These are phyloP conservation scores for Pygocentrus nattereri DNA, from an alignment of 2,797 vertebrate genomes.

Conservation along the genomic window DNA sequence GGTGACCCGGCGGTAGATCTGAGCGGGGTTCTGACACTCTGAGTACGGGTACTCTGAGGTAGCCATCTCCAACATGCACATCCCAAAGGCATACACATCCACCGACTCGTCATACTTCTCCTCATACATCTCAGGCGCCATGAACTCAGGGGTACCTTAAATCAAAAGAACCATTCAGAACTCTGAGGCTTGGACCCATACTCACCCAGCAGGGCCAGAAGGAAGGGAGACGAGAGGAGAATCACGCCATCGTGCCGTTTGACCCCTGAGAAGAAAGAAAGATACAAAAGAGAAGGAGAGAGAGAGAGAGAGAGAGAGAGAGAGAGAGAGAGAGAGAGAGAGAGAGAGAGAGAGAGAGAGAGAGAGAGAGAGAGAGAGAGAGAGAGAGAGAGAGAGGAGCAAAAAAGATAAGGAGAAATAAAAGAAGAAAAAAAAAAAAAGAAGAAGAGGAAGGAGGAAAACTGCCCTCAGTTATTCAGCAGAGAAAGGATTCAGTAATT, in stretches of 20 bases:
- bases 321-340: constrained; percentile 35
- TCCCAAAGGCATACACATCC: constrained; percentile 98
- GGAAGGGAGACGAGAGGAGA: constrained; percentile 24
- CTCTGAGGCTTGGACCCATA: constrained; percentile 79
- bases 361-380: background rate
- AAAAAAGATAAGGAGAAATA: constrained; percentile 40
- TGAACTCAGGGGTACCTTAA: constrained; percentile 96
- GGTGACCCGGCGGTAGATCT: constrained; percentile 98
- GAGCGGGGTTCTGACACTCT: constrained; percentile 97
- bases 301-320: constrained; percentile 38
- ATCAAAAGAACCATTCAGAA: constrained; percentile 86
- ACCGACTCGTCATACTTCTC: constrained; percentile 99
- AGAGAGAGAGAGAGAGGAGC: constrained; percentile 9
- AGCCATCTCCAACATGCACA: constrained; percentile 99
- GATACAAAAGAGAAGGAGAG: constrained; percentile 44
- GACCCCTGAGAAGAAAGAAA: constrained; percentile 63
- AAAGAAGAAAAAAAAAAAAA: constrained; percentile 62
- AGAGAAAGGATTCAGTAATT: constrained; percentile 68
- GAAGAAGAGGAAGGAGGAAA: constrained; percentile 70
- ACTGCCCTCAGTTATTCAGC: constrained; percentile 79
- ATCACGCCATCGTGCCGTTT: constrained; percentile 68
- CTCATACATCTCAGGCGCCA: constrained; percentile 99
- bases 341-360: too few relatives aligned
- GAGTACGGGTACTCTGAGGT: constrained; percentile 99
- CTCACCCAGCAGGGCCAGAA: constrained; percentile 69